Percentiles rank a stretch among this genome's conserved stretches.
Evolutionary conservation across 2,113 vertebrate genomes (phyloP).

Genomic region (Zosterops hypoxanthus): DNA sequence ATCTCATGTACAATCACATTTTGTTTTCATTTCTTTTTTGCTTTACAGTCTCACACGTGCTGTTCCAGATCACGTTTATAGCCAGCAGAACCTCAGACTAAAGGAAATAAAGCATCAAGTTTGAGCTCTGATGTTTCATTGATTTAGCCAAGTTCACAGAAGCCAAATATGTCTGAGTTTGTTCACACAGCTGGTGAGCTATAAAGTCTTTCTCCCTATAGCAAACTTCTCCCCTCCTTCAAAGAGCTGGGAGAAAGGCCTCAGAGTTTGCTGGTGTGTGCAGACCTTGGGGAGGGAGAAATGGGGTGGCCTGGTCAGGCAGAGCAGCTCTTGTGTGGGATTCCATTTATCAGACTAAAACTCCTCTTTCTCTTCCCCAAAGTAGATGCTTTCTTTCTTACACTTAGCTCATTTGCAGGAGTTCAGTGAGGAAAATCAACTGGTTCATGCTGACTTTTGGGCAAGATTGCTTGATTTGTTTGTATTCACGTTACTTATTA

Average conservation of each 20-base stretch:
- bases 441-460: background rate
- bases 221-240: background rate
- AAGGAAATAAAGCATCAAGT: slow-evolving; percentile 36
- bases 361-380: background rate
- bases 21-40: slow-evolving; percentile 58
- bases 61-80: slow-evolving; percentile 52
- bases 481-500: slow-evolving; percentile 4
- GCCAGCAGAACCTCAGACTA: background rate
- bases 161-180: slow-evolving; percentile 41
- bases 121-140: slow-evolving; percentile 52
- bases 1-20: slow-evolving; percentile 63
- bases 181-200: slow-evolving; percentile 44
- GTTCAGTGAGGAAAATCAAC: background rate
- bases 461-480: background rate
- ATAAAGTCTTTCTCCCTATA: background rate
- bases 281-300: background rate
- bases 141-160: slow-evolving; percentile 44
- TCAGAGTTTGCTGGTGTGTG: background rate
- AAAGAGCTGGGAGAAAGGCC: background rate
- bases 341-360: background rate
- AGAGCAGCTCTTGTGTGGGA: background rate
- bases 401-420: background rate
- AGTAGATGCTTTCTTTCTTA: background rate
- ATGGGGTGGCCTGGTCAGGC: background rate
- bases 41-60: slow-evolving; percentile 26